These are phyloP conservation scores for Semicossyphus pulcher DNA, from an alignment of 2,113 vertebrate species.

Conservation along the genomic window DNA sequence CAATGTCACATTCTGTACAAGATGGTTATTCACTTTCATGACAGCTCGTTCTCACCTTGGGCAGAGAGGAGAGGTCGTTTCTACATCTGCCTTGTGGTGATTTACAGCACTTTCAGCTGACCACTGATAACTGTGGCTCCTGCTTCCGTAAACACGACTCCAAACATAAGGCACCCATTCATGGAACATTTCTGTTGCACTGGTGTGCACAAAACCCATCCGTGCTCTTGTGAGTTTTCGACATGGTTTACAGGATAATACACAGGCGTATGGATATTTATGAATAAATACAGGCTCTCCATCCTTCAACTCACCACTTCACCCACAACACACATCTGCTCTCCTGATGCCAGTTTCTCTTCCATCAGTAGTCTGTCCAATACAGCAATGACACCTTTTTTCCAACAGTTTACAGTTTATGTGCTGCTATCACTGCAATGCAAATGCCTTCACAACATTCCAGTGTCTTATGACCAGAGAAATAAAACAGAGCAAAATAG, in stretches of 20 bases:
- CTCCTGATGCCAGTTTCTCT: slow-evolving; percentile 14
- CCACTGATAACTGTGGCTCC: slow-evolving; percentile 28
- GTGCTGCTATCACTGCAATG: slow-evolving; percentile 55
- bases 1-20: slow-evolving; percentile 38
- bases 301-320: slow-evolving; percentile 50
- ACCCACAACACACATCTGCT: slow-evolving; percentile 10
- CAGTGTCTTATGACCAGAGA: slow-evolving; percentile 77
- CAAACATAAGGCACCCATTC: slow-evolving; percentile 75
- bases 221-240: slow-evolving; percentile 29
- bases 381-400: slow-evolving; percentile 25
- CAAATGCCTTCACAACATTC: slow-evolving; percentile 69
- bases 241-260: slow-evolving; percentile 52
- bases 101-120: slow-evolving; percentile 47
- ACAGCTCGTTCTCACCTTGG: slow-evolving; percentile 37
- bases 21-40: slow-evolving; percentile 36
- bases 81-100: slow-evolving; percentile 39
- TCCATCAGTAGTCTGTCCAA: slow-evolving; percentile 44
- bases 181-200: slow-evolving; percentile 55
- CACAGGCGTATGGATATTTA: slow-evolving; percentile 48
- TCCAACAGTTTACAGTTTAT: slow-evolving; percentile 47
- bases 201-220: slow-evolving; percentile 22
- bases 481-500: slow-evolving; percentile 50
- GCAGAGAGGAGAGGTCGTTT: slow-evolving; percentile 30
- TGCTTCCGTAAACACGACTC: slow-evolving; percentile 42
- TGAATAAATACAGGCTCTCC: slow-evolving; percentile 53